Percentiles rank a stretch among this genome's conserved stretches.
Evolutionary conservation across 2,888 invertebrate species (phyloP).

Genomic region (Torymus aiolomorphi): DNA sequence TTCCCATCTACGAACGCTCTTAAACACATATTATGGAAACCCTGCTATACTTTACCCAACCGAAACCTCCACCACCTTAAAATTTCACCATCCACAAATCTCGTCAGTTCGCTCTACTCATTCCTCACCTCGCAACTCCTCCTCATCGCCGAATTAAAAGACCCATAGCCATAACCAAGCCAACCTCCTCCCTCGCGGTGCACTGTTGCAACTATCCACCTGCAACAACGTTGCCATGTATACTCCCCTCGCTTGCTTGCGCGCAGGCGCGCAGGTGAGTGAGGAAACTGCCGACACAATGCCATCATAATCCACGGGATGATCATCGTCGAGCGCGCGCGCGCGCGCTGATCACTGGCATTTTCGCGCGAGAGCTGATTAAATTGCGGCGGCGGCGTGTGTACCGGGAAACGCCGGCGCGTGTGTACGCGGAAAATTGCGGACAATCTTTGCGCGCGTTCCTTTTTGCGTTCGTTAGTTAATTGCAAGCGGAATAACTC

Average conservation of each 20-base stretch:
- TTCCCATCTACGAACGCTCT: too few species aligned
- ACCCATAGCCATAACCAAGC: too few species aligned
- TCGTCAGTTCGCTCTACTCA: too few species aligned
- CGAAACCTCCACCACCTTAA: too few species aligned
- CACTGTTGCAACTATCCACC: background rate
- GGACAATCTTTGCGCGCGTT: background rate
- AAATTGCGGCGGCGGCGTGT: slow-evolving; percentile 41
- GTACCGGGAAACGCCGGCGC: slow-evolving; percentile 3
- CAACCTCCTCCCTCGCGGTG: too few species aligned
- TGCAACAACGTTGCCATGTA: background rate
- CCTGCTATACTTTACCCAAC: too few species aligned
- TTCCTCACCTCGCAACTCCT: too few species aligned
- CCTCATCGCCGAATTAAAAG: too few species aligned
- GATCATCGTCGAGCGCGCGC: slow-evolving; percentile 22
- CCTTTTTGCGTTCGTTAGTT: slow-evolving; percentile 17
- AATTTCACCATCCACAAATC: too few species aligned
- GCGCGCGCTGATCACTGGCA: slow-evolving; percentile 39
- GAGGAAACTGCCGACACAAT: slow-evolving; percentile 11
- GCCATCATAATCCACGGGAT: slow-evolving; percentile 12
- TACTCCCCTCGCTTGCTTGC: background rate
- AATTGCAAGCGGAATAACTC: background rate
- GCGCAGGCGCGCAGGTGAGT: background rate
- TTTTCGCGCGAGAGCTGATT: slow-evolving; percentile 48
- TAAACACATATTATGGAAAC: too few species aligned
- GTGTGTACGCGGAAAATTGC: slow-evolving; percentile 31